Evolutionary conservation across 2,113 vertebrate species (phyloP).

Genomic region (Hippocampus comes): DNA sequence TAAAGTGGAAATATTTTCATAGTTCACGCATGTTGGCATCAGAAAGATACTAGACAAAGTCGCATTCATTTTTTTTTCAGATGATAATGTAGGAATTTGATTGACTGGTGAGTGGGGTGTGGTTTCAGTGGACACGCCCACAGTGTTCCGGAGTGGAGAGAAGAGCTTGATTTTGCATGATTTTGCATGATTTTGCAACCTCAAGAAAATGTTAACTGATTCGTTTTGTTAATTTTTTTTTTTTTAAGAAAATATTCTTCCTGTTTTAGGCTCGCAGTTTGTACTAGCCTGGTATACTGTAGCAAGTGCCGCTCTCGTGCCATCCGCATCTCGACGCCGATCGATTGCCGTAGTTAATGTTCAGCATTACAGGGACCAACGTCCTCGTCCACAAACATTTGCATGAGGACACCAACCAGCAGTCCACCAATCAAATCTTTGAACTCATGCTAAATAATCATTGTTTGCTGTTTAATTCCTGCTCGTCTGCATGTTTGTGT

Average conservation of each 20-base stretch:
- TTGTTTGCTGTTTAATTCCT: not conserved
- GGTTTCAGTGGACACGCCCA: too few relatives aligned
- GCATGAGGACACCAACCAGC: slow-evolving; percentile 36
- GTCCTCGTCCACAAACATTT: slow-evolving; percentile 53
- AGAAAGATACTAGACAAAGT: too few relatives aligned
- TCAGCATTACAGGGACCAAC: slow-evolving; percentile 55
- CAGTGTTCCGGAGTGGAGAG: too few relatives aligned
- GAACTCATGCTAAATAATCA: not conserved
- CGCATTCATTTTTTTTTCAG: too few relatives aligned
- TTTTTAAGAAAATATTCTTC: not conserved
- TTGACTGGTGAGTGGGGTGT: too few relatives aligned
- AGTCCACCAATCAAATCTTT: not conserved
- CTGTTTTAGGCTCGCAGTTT: not conserved
- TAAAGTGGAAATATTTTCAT: not conserved
- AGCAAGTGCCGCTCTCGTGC: not conserved
- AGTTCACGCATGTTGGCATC: too few relatives aligned
- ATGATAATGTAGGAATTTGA: too few relatives aligned
- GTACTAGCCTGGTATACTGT: not conserved
- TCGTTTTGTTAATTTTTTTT: too few relatives aligned
- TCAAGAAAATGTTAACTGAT: too few relatives aligned
- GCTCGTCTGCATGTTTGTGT: not conserved
- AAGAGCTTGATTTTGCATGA: too few relatives aligned
- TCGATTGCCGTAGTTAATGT: slow-evolving; percentile 63
- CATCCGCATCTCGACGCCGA: slow-evolving; percentile 14
- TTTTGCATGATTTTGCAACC: too few relatives aligned